phyloP scores from a whole-genome alignment of 2,113 vertebrate species.

The Halichoerus grypus region DNA sequence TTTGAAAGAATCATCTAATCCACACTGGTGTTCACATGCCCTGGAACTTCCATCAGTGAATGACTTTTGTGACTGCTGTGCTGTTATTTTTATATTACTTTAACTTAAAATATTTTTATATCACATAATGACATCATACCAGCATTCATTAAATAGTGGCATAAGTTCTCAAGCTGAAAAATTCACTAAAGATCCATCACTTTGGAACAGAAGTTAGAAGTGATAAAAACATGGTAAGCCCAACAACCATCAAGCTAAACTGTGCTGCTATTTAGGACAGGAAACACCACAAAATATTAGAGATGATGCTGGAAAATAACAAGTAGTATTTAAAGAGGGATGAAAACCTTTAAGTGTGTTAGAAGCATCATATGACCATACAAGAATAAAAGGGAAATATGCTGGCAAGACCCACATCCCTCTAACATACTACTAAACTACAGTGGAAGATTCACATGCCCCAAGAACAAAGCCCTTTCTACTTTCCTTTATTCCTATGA shows the following conservation, averaged over 20 bases:
- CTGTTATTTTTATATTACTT: constrained; percentile 15
- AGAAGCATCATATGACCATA: background rate
- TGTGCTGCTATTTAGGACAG: background rate
- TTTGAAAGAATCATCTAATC: background rate
- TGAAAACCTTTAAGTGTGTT: background rate
- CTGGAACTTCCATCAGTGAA: background rate
- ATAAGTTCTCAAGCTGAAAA: constrained; percentile 8
- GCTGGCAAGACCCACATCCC: background rate
- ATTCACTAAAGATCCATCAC: constrained; percentile 1
- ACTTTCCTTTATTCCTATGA: constrained; percentile 20
- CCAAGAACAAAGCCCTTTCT: background rate
- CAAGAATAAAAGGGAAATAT: background rate
- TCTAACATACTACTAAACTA: background rate
- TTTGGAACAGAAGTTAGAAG: background rate
- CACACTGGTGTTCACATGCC: background rate
- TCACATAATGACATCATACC: background rate
- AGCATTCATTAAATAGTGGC: background rate
- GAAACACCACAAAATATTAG: constrained; percentile 23
- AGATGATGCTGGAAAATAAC: constrained; percentile 16
- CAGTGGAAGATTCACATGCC: background rate
- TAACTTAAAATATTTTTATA: constrained; percentile 58
- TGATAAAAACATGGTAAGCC: constrained; percentile 13
- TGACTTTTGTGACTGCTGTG: background rate
- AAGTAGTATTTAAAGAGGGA: constrained; percentile 5
- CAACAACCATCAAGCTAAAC: background rate